phyloP scores from a whole-genome alignment of 2,113 vertebrate genomes.

The Periophthalmus modestus region DNA sequence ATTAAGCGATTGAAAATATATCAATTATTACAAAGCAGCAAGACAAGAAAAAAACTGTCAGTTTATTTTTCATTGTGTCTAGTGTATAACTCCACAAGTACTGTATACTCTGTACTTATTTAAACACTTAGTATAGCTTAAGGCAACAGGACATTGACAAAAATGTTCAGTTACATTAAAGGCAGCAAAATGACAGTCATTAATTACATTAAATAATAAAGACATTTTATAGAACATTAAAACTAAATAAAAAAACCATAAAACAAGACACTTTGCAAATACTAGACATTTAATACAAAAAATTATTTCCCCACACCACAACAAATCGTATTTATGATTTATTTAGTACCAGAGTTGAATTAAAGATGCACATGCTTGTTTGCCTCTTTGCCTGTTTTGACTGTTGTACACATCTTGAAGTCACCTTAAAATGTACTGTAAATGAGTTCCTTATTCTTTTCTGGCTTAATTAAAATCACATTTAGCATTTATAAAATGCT shows the following conservation, averaged over 20 bases:
- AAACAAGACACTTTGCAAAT: constrained; percentile 8
- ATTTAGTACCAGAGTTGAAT: constrained; percentile 17
- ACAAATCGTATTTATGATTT: neutral
- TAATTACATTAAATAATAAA: constrained; percentile 22
- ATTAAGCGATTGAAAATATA: neutral
- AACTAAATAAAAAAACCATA: neutral
- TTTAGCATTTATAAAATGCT: constrained; percentile 2
- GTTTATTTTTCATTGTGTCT: constrained; percentile 37
- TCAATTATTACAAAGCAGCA: neutral
- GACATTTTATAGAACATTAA: constrained; percentile 5
- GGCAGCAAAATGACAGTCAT: constrained; percentile 14
- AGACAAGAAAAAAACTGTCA: neutral
- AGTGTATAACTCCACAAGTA: neutral
- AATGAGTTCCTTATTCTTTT: neutral
- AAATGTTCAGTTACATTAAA: constrained; percentile 6
- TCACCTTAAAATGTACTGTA: neutral
- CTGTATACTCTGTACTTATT: neutral
- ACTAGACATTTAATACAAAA: constrained; percentile 21
- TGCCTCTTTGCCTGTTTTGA: too few relatives aligned
- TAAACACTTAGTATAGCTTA: neutral
- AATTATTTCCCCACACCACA: constrained; percentile 12
- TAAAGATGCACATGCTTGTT: constrained; percentile 4
- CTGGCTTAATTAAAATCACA: neutral
- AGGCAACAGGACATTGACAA: constrained; percentile 15
- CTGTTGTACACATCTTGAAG: neutral